phyloP scores from a whole-genome alignment of 2,113 vertebrate genomes.

The Scytalopus superciliaris region DNA sequence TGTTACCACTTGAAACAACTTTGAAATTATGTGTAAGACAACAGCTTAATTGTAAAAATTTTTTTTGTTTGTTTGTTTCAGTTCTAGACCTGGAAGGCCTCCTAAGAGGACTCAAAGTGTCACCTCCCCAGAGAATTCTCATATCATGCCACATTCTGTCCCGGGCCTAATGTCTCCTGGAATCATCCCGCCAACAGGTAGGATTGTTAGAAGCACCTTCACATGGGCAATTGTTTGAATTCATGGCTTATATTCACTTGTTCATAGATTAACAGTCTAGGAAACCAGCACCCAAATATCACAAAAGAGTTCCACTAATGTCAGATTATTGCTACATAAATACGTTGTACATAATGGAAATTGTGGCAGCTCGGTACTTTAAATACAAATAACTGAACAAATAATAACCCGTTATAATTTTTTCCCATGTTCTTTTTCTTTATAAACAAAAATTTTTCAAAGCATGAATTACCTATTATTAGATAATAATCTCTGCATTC shows the following conservation, averaged over 20 bases:
- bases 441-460: not conserved
- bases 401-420: not conserved
- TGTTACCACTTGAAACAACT: constrained; percentile 95
- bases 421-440: not conserved
- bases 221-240: not conserved
- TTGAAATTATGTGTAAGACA: constrained; percentile 90
- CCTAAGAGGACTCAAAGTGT: constrained; percentile 98
- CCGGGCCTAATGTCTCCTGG: constrained; percentile 98
- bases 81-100: constrained; percentile 98
- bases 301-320: not conserved
- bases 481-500: not conserved
- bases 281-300: not conserved
- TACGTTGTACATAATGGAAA: not conserved
- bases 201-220: not conserved
- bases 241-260: not conserved
- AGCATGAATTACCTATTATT: not conserved
- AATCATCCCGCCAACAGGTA: constrained; percentile 99
- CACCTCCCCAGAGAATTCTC: constrained; percentile 96
- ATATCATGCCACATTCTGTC: constrained; percentile 99
- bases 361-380: not conserved
- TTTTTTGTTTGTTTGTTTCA: constrained; percentile 79
- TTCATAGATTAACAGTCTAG: not conserved
- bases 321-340: not conserved
- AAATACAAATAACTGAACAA: not conserved
- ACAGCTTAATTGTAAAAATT: constrained; percentile 88